Conservation (phyloP, 2,888 invertebrate species). For the Nipponacmea schrenckii region DNA sequence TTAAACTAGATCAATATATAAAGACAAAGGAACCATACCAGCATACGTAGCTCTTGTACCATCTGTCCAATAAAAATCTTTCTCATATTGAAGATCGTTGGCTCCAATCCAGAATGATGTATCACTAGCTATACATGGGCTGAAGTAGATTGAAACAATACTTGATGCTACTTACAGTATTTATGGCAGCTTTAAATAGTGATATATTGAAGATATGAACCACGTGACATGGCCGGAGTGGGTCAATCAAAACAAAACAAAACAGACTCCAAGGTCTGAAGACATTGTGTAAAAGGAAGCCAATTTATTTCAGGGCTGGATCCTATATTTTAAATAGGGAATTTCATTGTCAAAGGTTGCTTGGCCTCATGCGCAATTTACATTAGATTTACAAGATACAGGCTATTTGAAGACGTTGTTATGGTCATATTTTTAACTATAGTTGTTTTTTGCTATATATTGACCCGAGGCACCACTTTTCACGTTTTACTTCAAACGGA, state of each 20-base stretch:
- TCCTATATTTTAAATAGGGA: no score
- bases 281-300: no score
- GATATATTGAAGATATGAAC: neutral
- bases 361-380: no score
- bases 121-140: conserved; percentile 4
- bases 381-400: no score
- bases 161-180: neutral
- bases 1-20: no score
- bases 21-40: conserved; percentile 73
- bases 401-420: no score
- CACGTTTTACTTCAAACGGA: no score
- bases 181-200: neutral
- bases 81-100: conserved; percentile 80
- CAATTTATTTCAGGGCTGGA: no score
- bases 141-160: conserved; percentile 9
- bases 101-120: conserved; percentile 81
- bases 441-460: no score
- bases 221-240: conserved; percentile 10
- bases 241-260: neutral
- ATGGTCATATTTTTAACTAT: no score
- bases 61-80: conserved; percentile 84
- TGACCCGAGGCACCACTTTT: no score
- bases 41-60: conserved; percentile 80
- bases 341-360: no score
- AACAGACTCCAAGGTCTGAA: neutral